Conservation (phyloP, 1,140 invertebrate genomes). For the Anoplophora glabripennis region DNA sequence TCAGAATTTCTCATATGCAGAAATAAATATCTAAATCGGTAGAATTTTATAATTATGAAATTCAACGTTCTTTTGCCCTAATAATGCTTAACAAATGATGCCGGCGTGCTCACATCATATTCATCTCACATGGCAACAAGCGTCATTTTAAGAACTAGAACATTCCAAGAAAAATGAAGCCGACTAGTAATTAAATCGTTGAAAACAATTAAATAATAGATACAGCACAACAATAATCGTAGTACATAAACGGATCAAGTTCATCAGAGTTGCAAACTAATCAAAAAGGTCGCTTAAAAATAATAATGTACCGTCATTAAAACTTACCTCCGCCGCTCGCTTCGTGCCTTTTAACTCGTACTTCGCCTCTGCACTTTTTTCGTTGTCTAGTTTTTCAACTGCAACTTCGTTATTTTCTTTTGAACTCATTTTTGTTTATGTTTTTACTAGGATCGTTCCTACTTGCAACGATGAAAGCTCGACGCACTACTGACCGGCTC, state of each 20-base stretch:
- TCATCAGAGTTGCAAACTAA: not conserved
- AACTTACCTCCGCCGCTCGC: constrained; percentile 81
- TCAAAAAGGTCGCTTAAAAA: not conserved
- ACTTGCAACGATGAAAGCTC: constrained; percentile 52
- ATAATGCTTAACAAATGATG: no score
- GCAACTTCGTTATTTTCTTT: constrained; percentile 82
- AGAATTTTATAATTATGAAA: no score
- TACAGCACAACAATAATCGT: not conserved
- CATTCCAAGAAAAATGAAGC: no score
- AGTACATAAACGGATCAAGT: not conserved
- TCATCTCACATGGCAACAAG: constrained; percentile 39
- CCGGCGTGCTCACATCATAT: constrained; percentile 4
- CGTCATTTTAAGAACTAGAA: constrained; percentile 1
- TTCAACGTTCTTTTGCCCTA: no score
- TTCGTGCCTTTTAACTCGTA: constrained; percentile 82
- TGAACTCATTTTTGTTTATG: constrained; percentile 72
- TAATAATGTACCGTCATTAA: not conserved
- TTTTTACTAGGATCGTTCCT: constrained; percentile 52
- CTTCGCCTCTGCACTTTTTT: constrained; percentile 70
- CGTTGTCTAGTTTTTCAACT: constrained; percentile 75
- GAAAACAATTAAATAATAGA: not conserved
- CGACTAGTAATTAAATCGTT: not conserved
- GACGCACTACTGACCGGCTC: constrained; percentile 61
- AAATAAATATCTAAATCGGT: no score
- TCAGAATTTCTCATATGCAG: no score